Conservation (phyloP, 1,140 invertebrate genomes). For the Mactra quadrangularis region DNA sequence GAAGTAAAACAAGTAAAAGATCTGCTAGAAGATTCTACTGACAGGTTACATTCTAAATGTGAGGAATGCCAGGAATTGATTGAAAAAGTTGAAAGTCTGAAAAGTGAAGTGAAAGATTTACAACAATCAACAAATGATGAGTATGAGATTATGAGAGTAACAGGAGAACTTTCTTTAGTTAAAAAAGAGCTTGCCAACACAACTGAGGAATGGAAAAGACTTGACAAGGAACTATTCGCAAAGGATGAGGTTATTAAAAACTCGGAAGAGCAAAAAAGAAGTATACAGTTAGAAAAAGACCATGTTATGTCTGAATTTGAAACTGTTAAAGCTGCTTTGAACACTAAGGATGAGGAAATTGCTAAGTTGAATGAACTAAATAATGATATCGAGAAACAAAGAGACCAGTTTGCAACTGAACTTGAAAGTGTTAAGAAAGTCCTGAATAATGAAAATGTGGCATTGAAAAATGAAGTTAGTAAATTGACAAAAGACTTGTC, state of each 20-base stretch:
- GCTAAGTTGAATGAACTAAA: background rate
- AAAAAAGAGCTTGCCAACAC: slow-evolving; percentile 49
- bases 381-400: slow-evolving; percentile 18
- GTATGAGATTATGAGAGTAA: slow-evolving; percentile 45
- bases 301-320: slow-evolving; percentile 25
- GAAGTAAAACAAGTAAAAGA: slow-evolving; percentile 39
- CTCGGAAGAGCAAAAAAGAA: slow-evolving; percentile 9
- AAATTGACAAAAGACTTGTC: slow-evolving; percentile 61
- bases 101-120: background rate
- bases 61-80: slow-evolving; percentile 42
- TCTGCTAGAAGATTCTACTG: slow-evolving; percentile 46
- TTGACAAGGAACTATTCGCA: slow-evolving; percentile 7
- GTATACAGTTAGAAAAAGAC: slow-evolving; percentile 24
- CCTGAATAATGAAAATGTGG: slow-evolving; percentile 29
- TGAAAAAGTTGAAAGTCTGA: slow-evolving; percentile 17
- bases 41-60: slow-evolving; percentile 53
- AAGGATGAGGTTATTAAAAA: slow-evolving; percentile 45
- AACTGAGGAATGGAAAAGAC: slow-evolving; percentile 32
- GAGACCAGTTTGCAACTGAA: background rate
- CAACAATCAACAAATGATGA: background rate
- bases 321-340: background rate
- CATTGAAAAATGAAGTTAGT: background rate
- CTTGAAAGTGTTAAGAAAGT: no score
- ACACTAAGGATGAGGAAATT: background rate
- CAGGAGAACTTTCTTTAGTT: slow-evolving; percentile 49